Percentiles rank a stretch among this genome's conserved stretches.
phyloP scores from a whole-genome alignment of 1,140 invertebrate species.

The Danaus plexippus region DNA sequence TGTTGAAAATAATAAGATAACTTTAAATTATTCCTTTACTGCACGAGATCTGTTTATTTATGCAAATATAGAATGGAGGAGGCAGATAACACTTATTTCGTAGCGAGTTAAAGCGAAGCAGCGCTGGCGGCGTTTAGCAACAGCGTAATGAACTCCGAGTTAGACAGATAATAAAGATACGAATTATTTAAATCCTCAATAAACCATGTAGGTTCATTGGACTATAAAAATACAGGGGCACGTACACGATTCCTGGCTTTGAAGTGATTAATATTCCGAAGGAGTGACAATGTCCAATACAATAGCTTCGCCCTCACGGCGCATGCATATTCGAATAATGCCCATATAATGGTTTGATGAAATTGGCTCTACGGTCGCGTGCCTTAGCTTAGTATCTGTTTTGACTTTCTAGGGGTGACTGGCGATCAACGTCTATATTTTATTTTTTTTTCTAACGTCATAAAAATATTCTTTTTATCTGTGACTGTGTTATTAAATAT shows the following conservation, averaged over 20 bases:
- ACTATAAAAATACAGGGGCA: conserved; percentile 40
- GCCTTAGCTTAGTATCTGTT: conserved; percentile 50
- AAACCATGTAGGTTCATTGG: conserved; percentile 49
- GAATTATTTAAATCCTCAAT: conserved; percentile 23
- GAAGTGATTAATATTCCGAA: conserved; percentile 64
- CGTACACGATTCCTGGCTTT: conserved; percentile 34
- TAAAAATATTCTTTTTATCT: conserved; percentile 8
- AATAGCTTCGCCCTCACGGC: conserved; percentile 53
- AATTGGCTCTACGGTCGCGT: conserved; percentile 52
- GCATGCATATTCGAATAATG: conserved; percentile 68
- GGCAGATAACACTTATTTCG: conserved; percentile 2
- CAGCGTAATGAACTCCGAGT: conserved; percentile 14
- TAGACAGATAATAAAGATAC: conserved; percentile 10
- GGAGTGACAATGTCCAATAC: conserved; percentile 47
- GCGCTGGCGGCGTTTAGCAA: conserved; percentile 1
- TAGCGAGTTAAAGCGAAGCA: conserved; percentile 10
- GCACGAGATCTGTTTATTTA: not conserved
- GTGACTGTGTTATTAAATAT: conserved; percentile 15
- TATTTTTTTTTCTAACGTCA: conserved; percentile 3
- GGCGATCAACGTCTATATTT: conserved; percentile 12
- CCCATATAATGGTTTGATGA: conserved; percentile 67
- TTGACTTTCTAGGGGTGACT: conserved; percentile 41
- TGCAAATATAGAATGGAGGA: conserved; percentile 5
- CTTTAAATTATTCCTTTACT: too few relatives aligned
- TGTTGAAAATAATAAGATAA: too few relatives aligned